These are phyloP conservation scores for Eurypyga helias DNA, from an alignment of 2,113 vertebrate genomes.

Conservation along the genomic window DNA sequence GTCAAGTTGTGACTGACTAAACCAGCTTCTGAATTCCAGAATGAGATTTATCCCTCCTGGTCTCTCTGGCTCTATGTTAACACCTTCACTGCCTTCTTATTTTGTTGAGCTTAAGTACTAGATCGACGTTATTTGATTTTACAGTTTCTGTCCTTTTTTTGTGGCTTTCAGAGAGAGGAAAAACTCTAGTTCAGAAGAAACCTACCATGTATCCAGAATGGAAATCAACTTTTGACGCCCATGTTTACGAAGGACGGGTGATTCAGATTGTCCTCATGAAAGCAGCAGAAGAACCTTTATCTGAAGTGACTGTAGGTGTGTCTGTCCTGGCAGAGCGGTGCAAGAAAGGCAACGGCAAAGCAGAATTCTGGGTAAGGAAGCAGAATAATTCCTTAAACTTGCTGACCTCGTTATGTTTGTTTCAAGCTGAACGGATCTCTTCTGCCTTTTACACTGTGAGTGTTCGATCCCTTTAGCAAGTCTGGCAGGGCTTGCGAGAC, in stretches of 20 bases:
- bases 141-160: neutral
- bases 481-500: neutral
- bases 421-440: neutral
- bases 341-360: conserved; percentile 93
- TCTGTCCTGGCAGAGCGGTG: conserved; percentile 93
- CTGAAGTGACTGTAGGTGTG: conserved; percentile 94
- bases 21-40: neutral
- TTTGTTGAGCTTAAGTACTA: neutral
- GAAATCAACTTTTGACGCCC: conserved; percentile 93
- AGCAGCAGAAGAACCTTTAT: conserved; percentile 89
- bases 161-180: conserved; percentile 87
- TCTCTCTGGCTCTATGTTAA: neutral
- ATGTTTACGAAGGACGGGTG: conserved; percentile 95
- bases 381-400: neutral
- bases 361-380: conserved; percentile 94
- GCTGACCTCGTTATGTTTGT: neutral
- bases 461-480: neutral
- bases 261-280: conserved; percentile 96
- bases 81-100: neutral
- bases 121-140: neutral
- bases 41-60: neutral
- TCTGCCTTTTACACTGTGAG: neutral
- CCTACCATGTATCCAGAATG: conserved; percentile 98
- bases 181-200: conserved; percentile 93
- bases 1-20: neutral